Base-by-base conservation (phyloP, 2,797 vertebrate genomes). In the Enteromius paludinosus region DNA sequence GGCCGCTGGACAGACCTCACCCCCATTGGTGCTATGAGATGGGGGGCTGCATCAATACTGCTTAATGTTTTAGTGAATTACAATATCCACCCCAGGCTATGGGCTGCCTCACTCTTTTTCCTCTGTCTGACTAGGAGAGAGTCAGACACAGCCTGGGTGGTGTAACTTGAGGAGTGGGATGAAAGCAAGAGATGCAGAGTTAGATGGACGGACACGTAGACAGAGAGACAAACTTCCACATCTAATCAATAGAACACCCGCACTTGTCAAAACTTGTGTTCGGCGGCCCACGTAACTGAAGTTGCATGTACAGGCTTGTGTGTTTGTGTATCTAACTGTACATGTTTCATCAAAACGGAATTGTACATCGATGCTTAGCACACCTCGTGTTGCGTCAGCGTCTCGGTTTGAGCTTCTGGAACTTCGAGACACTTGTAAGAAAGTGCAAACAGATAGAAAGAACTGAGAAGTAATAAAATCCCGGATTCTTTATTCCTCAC, bases 21-120 rank as follows among this genome's bases (percentile, higher is more conserved):
- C 89, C 86, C 84, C 87, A 89, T 85, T 71, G 79, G 89, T 82
- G 84, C 80, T 87, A 86, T 70, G 25, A 89, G 87, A 85, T 79
- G 73, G 84, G 87, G 88, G 88, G 82, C 86, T 88, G 84, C 86
- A 90, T 91, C 72, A 83, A 92, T 91, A 87, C 89, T 86, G 79
- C 77, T 90, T 73, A 86, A 87, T 92, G 90, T 92, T 91, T 91
- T 86, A 90, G 86, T 89, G 86, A 89, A 89, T 88, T 87, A 84
- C 88, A 79, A 87, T 86, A 90, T 88, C 86, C 23, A 83, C 91
- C 90, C 64, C 76, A 14, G 89, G 91, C 87, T 88, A 87, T 47
- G 61, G 61, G 75, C 74, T 77, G 64, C 61, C 76, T 78, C 71
- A 18, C 78, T 84, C 68, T 80, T 84, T 86, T 84, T 83, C 72